Percentiles rank a stretch among this genome's conserved stretches.
These are phyloP conservation scores for Pleuronectes platessa DNA, from an alignment of 2,113 vertebrate species.

Conservation along the genomic window DNA sequence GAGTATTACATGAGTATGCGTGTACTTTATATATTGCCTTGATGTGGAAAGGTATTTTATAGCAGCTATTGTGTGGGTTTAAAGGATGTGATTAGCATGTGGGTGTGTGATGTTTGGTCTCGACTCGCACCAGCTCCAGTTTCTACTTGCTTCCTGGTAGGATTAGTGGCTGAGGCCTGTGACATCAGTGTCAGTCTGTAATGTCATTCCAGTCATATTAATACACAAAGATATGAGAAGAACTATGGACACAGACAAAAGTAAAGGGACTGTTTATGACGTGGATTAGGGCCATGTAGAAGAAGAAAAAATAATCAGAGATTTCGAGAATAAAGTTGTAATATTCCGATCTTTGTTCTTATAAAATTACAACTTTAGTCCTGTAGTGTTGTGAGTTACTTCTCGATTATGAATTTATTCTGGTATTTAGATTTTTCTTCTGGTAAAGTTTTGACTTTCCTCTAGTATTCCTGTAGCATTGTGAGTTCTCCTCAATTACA, in stretches of 20 bases:
- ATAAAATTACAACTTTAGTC: background rate
- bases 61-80: slow-evolving; percentile 35
- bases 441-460: no score
- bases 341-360: no score
- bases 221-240: background rate
- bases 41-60: slow-evolving; percentile 5
- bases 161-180: slow-evolving; percentile 52
- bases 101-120: slow-evolving; percentile 54
- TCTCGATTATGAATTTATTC: no score
- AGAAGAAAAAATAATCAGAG: background rate
- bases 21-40: slow-evolving; percentile 8
- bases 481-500: no score
- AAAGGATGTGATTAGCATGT: slow-evolving; percentile 42
- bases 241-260: background rate
- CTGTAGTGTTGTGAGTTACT: no score
- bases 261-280: background rate
- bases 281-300: background rate
- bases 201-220: slow-evolving; percentile 8
- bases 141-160: slow-evolving; percentile 63
- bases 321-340: no score
- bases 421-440: no score
- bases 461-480: no score
- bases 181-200: slow-evolving; percentile 31
- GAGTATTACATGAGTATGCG: background rate
- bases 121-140: slow-evolving; percentile 53